Conservation (phyloP, 2,113 vertebrate species). For the Dolichallabes microphthalmus region DNA sequence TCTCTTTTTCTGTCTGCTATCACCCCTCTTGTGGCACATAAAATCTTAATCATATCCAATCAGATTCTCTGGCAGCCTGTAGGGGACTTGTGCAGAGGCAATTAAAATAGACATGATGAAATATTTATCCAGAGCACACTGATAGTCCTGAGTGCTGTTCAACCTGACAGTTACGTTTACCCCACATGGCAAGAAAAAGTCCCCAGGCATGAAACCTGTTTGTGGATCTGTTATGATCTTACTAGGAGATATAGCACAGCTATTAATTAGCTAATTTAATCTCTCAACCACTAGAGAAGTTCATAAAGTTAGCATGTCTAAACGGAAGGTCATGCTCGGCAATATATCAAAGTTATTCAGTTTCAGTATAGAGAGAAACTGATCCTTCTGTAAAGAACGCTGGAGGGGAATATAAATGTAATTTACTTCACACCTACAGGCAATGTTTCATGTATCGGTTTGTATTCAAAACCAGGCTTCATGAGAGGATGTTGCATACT, state of each 20-base stretch:
- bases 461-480: conserved; percentile 37
- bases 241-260: neutral
- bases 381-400: conserved; percentile 41
- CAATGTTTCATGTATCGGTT: conserved; percentile 35
- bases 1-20: conserved; percentile 27
- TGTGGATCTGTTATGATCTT: conserved; percentile 4
- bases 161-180: conserved; percentile 25
- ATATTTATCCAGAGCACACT: conserved; percentile 9
- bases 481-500: neutral
- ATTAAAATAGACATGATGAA: conserved; percentile 30
- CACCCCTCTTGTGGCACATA: conserved; percentile 7
- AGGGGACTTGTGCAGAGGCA: conserved; percentile 29
- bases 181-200: neutral
- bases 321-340: conserved; percentile 46
- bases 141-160: neutral
- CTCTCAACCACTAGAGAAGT: conserved; percentile 5
- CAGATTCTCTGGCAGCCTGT: conserved; percentile 34
- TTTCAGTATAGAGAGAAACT: conserved; percentile 46
- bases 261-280: conserved; percentile 24
- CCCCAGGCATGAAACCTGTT: neutral
- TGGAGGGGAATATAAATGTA: conserved; percentile 48
- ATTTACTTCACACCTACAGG: conserved; percentile 54
- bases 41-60: conserved; percentile 42
- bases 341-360: conserved; percentile 59
- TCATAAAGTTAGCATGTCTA: neutral